phyloP scores from a whole-genome alignment of 2,888 invertebrate species.

The Callimorpha dominula region DNA sequence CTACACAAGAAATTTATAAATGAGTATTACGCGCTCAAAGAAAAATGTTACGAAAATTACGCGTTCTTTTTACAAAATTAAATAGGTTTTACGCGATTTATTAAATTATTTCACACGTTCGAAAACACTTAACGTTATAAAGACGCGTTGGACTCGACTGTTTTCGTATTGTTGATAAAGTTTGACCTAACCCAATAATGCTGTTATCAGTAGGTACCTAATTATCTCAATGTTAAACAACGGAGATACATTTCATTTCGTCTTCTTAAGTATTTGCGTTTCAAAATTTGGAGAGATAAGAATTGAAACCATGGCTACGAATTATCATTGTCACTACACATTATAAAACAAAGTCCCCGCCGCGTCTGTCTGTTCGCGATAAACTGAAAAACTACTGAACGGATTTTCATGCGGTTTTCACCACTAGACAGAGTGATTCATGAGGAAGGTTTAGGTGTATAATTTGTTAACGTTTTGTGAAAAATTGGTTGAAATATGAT shows the following conservation, averaged over 20 bases:
- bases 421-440: too few relatives aligned
- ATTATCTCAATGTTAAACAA: conserved; percentile 1
- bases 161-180: background rate
- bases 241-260: background rate
- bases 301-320: background rate
- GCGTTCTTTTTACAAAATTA: background rate
- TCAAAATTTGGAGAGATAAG: background rate
- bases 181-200: conserved; percentile 8
- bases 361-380: too few relatives aligned
- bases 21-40: background rate
- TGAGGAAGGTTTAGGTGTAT: too few relatives aligned
- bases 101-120: background rate
- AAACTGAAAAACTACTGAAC: too few relatives aligned
- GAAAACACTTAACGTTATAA: conserved; percentile 2
- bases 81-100: background rate
- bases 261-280: background rate
- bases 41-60: background rate
- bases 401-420: too few relatives aligned
- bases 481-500: too few relatives aligned
- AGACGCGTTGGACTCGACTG: background rate
- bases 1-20: background rate
- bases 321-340: too few relatives aligned
- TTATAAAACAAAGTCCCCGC: too few relatives aligned
- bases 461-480: too few relatives aligned
- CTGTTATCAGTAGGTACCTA: conserved; percentile 5